Conservation (phyloP, 2,888 invertebrate genomes). For the Drosophila birchii region DNA sequence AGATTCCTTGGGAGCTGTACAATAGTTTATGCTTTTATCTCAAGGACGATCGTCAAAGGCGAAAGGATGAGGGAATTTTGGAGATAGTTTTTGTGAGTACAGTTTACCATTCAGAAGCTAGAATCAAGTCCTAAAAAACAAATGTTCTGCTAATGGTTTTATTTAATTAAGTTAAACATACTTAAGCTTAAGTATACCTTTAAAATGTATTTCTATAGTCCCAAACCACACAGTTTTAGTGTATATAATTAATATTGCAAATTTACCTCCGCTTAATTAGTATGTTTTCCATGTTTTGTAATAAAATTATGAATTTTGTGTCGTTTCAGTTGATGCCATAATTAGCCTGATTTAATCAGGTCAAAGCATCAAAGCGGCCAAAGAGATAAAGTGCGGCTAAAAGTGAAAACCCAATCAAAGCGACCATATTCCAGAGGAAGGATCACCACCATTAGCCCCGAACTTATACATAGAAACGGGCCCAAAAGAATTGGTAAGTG, state of each 20-base stretch:
- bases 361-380: slow-evolving; percentile 9
- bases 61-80: background rate
- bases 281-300: background rate
- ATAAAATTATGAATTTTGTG: background rate
- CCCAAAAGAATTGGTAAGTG: slow-evolving; percentile 29
- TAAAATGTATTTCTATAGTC: background rate
- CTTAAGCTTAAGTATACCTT: background rate
- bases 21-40: slow-evolving; percentile 7
- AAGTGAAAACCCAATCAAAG: slow-evolving; percentile 41
- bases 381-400: slow-evolving; percentile 11
- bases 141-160: background rate
- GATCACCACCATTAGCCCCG: slow-evolving; percentile 3
- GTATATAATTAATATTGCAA: background rate
- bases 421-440: background rate
- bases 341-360: slow-evolving; percentile 47
- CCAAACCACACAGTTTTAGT: background rate
- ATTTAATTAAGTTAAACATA: background rate
- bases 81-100: background rate
- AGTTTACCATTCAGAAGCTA: background rate
- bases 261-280: background rate
- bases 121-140: background rate
- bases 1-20: slow-evolving; percentile 32
- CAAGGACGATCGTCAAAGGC: slow-evolving; percentile 1
- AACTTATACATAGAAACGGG: slow-evolving; percentile 38
- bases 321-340: slow-evolving; percentile 43